Conservation (phyloP, 2,113 vertebrate species). For the Trachemys scripta region DNA sequence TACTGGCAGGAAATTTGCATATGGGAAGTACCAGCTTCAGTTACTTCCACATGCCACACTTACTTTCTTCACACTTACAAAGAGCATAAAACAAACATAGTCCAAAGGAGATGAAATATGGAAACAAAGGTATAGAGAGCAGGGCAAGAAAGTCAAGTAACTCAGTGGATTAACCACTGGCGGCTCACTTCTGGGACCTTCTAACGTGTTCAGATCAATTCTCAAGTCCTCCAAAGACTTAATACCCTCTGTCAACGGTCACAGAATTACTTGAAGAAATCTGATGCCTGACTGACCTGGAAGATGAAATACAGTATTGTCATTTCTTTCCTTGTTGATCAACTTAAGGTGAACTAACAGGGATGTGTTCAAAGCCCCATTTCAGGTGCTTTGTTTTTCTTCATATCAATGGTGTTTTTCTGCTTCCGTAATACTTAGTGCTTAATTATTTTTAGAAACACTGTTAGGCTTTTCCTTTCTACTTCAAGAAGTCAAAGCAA, state of each 20-base stretch:
- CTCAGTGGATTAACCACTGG: background rate
- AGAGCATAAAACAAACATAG: background rate
- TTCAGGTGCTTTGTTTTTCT: background rate
- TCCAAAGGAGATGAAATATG: constrained; percentile 28
- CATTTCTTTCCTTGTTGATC: background rate
- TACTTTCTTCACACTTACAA: constrained; percentile 29
- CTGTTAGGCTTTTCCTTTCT: background rate
- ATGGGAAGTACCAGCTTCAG: constrained; percentile 28
- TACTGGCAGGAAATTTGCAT: constrained; percentile 9
- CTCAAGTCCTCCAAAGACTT: constrained; percentile 31
- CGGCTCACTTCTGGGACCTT: background rate
- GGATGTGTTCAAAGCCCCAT: background rate
- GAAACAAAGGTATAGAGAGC: background rate
- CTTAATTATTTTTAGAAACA: background rate
- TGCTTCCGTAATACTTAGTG: constrained; percentile 6
- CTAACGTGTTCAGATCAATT: background rate
- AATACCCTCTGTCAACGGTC: background rate
- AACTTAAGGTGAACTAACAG: background rate
- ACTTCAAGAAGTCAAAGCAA: background rate
- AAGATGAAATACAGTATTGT: background rate
- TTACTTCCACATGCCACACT: background rate
- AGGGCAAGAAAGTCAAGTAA: background rate
- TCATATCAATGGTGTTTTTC: background rate
- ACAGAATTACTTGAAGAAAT: background rate
- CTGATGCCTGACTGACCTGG: background rate